Percentiles rank a stretch among this genome's conserved stretches.
phyloP scores from a whole-genome alignment of 2,888 invertebrate genomes.

The Leptinotarsa juncta region DNA sequence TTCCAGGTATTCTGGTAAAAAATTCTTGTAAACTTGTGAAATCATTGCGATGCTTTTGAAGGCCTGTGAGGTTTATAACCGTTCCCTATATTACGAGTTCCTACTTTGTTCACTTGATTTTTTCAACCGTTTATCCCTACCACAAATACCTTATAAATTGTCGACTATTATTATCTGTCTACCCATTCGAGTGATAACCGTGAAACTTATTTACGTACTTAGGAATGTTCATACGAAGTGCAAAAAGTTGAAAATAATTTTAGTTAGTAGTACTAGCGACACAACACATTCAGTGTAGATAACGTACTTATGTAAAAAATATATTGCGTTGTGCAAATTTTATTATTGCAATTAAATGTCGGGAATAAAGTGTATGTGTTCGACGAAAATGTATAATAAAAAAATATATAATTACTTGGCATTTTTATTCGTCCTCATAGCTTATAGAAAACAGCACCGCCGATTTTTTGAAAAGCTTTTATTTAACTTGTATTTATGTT shows the following conservation, averaged over 20 bases:
- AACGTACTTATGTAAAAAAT: constrained; percentile 59
- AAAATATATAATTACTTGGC: constrained; percentile 31
- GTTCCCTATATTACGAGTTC: not conserved
- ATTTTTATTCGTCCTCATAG: not conserved
- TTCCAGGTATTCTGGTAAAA: not conserved
- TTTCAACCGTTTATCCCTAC: not conserved
- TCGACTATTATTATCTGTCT: not conserved
- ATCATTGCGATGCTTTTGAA: not conserved
- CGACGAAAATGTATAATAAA: constrained; percentile 59
- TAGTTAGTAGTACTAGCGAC: constrained; percentile 46
- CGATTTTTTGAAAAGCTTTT: no score
- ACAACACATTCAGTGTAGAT: constrained; percentile 57
- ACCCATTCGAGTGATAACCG: not conserved
- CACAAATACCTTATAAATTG: not conserved
- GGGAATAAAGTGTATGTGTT: constrained; percentile 58
- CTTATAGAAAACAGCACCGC: not conserved
- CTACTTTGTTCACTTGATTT: not conserved
- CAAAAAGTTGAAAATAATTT: constrained; percentile 48
- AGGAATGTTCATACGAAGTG: constrained; percentile 43
- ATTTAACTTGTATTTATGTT: no score
- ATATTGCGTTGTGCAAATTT: constrained; percentile 50
- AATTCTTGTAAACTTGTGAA: not conserved
- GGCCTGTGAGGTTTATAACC: not conserved
- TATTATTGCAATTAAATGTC: constrained; percentile 56
- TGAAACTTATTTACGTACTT: constrained; percentile 41